Base-by-base conservation (phyloP, 1,140 invertebrate genomes). In the Teleogryllus occipitalis region DNA sequence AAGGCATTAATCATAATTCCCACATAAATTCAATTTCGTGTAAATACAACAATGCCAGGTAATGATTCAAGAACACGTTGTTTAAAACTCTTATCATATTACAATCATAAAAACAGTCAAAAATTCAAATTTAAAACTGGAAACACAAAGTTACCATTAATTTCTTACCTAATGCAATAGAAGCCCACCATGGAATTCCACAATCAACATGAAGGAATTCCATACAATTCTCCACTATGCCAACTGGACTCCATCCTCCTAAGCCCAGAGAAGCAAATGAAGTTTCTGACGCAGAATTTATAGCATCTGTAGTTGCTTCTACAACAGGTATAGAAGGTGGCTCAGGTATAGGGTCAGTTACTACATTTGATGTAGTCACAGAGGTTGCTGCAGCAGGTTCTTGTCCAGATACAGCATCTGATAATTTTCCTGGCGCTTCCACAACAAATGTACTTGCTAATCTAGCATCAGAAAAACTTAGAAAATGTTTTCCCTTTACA, bases 151-250 rank as follows among this genome's bases (percentile, higher is more conserved):
- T 39, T 39, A 39, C 47, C 10, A 15, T 76, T 27, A 7, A 47
- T 75, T 47, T 83, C 84, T 85, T 88, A 94, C 93, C 89, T 78
- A 93, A 84, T 8, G 91, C 87, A 84, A 99, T 98, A 15, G 93
- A 85, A 27, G 85, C 90, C 95, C 96, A 98, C 97, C 97, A 99
- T 5, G 97, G 97, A 18, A 98, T 76, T 83, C 91, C 92, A 18
- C 88, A 85, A 3, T 85, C 85, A 72, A 95, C 89, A 85, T 98
- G 97, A 12, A 98, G 74, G 82, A 87, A 92, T 86, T 99, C 96
- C 82, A 98, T 86, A 80, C 87, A 88, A 75, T 91, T 88, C 84
- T 98, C 95, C 3, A 96, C 85, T 0, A 96, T 84, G 7, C 97
- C 96, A 14, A 92, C 85, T 1, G 96, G 97, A 22, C 85, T 87